Conservation (phyloP, 2,113 vertebrate species). For the Cinclus cinclus region DNA sequence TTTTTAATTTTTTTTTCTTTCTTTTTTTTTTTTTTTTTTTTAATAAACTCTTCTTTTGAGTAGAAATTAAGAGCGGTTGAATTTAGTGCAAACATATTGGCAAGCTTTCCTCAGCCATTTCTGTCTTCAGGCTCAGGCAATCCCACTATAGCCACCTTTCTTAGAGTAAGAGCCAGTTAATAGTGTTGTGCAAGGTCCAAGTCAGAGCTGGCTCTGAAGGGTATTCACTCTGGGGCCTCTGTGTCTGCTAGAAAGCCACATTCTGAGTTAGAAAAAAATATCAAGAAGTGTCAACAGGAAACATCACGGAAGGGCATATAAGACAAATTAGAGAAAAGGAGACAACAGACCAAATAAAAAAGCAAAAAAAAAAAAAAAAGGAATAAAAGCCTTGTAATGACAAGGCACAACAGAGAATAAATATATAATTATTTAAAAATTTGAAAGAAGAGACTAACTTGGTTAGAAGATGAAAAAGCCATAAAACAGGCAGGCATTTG, state of each 20-base stretch:
- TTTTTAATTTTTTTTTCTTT: background rate
- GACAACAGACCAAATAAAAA: background rate
- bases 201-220: conserved; percentile 67
- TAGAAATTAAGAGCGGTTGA: conserved; percentile 52
- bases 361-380: background rate
- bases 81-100: conserved; percentile 39
- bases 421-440: conserved; percentile 2
- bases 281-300: conserved; percentile 76
- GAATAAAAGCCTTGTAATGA: background rate
- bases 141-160: conserved; percentile 70
- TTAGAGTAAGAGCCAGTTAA: conserved; percentile 66
- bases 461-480: background rate
- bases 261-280: conserved; percentile 70
- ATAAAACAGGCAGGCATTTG: background rate
- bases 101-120: conserved; percentile 44
- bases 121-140: conserved; percentile 63
- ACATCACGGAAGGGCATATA: conserved; percentile 64
- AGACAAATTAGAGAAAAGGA: conserved; percentile 70
- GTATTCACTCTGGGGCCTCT: conserved; percentile 77
- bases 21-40: background rate
- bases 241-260: conserved; percentile 80
- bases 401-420: conserved; percentile 16
- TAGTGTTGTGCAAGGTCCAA: conserved; percentile 70
- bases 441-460: conserved; percentile 8
- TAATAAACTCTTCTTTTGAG: background rate